Evolutionary conservation across 2,797 vertebrate genomes (phyloP), one percentile per base, ranked within the genome.

Genomic region (Chanos chanos): DNA sequence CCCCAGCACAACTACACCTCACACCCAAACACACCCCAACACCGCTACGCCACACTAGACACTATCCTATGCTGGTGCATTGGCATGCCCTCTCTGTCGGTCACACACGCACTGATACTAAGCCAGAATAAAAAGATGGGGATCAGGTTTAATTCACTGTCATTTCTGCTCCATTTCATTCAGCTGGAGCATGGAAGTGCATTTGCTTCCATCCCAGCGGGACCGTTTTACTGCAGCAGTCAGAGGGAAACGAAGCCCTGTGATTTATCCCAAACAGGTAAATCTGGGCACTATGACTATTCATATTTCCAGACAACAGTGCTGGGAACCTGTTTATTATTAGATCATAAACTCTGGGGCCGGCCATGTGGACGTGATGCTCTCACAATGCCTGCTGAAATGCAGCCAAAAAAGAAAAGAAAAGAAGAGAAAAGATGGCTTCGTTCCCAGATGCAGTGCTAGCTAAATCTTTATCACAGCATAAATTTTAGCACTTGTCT

Each of bases 291-390:
- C 72, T 66, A 55, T 64, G 61, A 61, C 66, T 61, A 68, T 71
- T 73, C 63, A 55, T 68, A 73, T 69, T 70, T 68, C 36, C 58
- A 68, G 65, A 71, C 62, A 43, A 65, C 37, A 13, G 45, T 56
- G 55, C 54, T 36, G 55, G 57, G 44, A 61, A 50, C 56, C n/a
- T 69, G 43, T 62, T 73, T 77, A 79, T 79, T 71, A 67, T 75
- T 71, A 70, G 68, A 71, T 75, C 62, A 62, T 70, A 72, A 71
- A 67, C 62, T 66, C 72, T 63, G 55, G 9, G 30, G 55, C 56
- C 60, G 51, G 44, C 43, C 28, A 52, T 41, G 43, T 37, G 41
- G 27, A 31, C 65, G 43, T 52, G 47, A 61, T 28, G 49, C 47
- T 64, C 41, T 61, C 45, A 40, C 43, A 41, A 58, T 34, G 30